Evolutionary conservation across 2,797 vertebrate species (phyloP).

Genomic region (Falco peregrinus): DNA sequence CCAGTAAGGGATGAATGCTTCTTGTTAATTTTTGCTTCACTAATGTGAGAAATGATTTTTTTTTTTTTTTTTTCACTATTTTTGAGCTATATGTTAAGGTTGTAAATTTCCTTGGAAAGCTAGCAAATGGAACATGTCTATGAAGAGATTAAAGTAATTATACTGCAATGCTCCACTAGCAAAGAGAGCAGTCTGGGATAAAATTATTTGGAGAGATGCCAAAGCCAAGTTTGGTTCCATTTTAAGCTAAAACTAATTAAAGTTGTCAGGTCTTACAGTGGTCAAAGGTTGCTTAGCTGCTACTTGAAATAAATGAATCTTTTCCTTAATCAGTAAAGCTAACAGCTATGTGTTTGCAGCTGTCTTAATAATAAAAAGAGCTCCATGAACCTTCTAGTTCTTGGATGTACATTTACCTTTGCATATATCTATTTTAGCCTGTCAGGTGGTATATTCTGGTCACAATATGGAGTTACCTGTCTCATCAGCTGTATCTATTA

Average conservation of each 20-base stretch:
- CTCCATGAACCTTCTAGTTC: not conserved
- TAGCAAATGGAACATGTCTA: conserved; percentile 59
- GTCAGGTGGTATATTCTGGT: not conserved
- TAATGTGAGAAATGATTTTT: not conserved
- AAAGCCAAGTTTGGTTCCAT: conserved; percentile 56
- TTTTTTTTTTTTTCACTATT: not conserved
- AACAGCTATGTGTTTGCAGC: not conserved
- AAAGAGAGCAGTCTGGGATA: conserved; percentile 52
- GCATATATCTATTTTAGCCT: not conserved
- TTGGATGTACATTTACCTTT: not conserved
- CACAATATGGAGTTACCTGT: not conserved
- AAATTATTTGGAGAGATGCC: conserved; percentile 52
- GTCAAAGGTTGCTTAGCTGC: conserved; percentile 37
- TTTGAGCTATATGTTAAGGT: conserved; percentile 60
- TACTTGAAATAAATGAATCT: conserved; percentile 54
- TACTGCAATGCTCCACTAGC: conserved; percentile 35
- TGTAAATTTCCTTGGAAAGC: conserved; percentile 49
- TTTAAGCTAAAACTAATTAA: conserved; percentile 69
- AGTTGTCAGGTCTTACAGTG: conserved; percentile 42
- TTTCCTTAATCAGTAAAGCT: not conserved
- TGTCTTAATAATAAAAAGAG: not conserved
- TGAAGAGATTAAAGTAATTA: conserved; percentile 68
- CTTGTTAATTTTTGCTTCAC: conserved; percentile 11
- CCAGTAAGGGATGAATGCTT: not conserved
- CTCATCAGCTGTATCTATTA: not conserved